Conservation (phyloP, 2,888 invertebrate species). For the Allophyes oxyacanthae region DNA sequence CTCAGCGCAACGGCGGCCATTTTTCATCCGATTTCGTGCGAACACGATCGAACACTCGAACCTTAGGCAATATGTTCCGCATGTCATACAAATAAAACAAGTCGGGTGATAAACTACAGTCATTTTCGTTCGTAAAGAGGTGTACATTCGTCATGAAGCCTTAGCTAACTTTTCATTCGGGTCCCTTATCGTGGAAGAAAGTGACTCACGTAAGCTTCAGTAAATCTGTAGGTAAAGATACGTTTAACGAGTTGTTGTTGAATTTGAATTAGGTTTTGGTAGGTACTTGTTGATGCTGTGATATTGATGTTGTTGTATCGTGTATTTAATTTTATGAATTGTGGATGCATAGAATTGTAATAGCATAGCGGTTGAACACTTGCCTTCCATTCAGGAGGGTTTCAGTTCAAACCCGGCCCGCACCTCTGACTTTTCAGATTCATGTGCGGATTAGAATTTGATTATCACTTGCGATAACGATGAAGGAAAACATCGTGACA, state of each 20-base stretch:
- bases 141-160: constrained; percentile 69
- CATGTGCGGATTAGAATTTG: too few relatives aligned
- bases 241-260: constrained; percentile 24
- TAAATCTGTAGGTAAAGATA: constrained; percentile 52
- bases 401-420: too few relatives aligned
- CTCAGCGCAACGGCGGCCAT: constrained; percentile 54
- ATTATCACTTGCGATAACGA: too few relatives aligned
- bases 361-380: too few relatives aligned
- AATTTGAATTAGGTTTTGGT: constrained; percentile 27
- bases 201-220: constrained; percentile 51
- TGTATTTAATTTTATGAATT: background rate
- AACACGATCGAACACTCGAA: constrained; percentile 53
- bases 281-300: constrained; percentile 9
- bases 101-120: constrained; percentile 70
- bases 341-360: too few relatives aligned
- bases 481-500: too few relatives aligned
- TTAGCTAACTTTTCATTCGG: constrained; percentile 72
- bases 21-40: constrained; percentile 58
- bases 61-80: constrained; percentile 61
- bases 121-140: constrained; percentile 71
- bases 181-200: constrained; percentile 59
- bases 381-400: too few relatives aligned
- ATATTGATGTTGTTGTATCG: background rate
- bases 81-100: constrained; percentile 71
- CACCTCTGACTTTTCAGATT: too few relatives aligned